Evolutionary conservation across 2,888 invertebrate genomes (phyloP).

Genomic region (Poecilobothrus nobilitatus): DNA sequence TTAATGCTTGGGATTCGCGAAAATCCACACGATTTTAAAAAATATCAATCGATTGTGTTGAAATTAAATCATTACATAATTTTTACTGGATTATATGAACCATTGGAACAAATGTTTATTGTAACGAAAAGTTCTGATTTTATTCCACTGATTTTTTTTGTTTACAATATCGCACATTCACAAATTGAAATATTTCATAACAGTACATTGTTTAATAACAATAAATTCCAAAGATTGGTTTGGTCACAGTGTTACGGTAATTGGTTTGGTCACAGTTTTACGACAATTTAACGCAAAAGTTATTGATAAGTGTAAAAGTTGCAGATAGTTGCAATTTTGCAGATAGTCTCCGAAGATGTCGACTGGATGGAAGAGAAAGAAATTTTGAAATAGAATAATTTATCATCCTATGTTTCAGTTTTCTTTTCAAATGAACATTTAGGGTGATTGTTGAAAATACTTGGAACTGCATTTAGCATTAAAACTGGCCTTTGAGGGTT

Average conservation of each 20-base stretch:
- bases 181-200: slow-evolving; percentile 66
- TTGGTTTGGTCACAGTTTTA: slow-evolving; percentile 72
- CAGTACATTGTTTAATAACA: slow-evolving; percentile 44
- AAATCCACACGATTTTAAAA: slow-evolving; percentile 47
- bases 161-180: slow-evolving; percentile 67
- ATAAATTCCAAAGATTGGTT: slow-evolving; percentile 57
- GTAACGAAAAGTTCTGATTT: slow-evolving; percentile 62
- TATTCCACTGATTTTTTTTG: slow-evolving; percentile 62
- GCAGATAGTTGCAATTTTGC: no score
- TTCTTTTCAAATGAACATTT: no score
- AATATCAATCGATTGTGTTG: slow-evolving; percentile 48
- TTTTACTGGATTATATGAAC: slow-evolving; percentile 79
- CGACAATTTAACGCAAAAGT: no score
- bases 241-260: slow-evolving; percentile 72
- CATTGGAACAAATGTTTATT: slow-evolving; percentile 77
- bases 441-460: no score
- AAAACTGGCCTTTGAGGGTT: no score
- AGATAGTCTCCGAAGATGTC: no score
- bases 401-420: no score
- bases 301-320: no score
- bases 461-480: no score
- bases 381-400: no score
- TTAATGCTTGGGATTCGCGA: slow-evolving; percentile 61
- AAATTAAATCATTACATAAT: slow-evolving; percentile 70
- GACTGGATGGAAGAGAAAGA: no score